Evolutionary conservation across 2,113 vertebrate species (phyloP).

Genomic region (Cheirogaleus medius): DNA sequence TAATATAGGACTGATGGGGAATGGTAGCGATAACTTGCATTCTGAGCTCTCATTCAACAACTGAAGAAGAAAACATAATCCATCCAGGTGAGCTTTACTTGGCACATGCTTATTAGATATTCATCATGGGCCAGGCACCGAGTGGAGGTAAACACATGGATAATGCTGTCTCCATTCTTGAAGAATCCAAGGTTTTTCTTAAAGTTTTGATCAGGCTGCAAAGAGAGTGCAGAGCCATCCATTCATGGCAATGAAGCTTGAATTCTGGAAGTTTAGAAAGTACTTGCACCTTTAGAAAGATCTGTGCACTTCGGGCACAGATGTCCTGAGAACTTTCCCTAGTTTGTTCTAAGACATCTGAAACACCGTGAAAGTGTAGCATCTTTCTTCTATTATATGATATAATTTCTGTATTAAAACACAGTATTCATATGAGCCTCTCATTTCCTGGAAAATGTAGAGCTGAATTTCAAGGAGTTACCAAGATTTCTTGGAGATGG

Average conservation of each 20-base stretch:
- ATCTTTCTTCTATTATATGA: not conserved
- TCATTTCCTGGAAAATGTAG: not conserved
- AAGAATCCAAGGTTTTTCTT: not conserved
- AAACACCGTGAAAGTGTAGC: not conserved
- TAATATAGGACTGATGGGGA: rapidly evolving
- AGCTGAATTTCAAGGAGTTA: not conserved
- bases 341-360: not conserved
- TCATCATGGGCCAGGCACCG: not conserved
- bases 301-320: not conserved
- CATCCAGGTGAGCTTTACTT: not conserved
- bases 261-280: not conserved
- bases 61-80: not conserved
- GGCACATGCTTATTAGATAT: too few species aligned
- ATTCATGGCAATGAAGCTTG: too few species aligned
- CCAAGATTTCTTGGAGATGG: not conserved
- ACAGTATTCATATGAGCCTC: not conserved
- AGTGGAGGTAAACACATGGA: not conserved
- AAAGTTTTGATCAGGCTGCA: not conserved
- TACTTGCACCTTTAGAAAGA: rapidly evolving
- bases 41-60: not conserved
- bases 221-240: not conserved
- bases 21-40: too few species aligned
- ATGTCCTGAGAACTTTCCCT: not conserved
- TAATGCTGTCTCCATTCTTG: not conserved
- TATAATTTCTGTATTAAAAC: not conserved